A percentile compares a stretch with the other conserved stretches of the same genome.
Evolutionary conservation across 2,888 invertebrate species (phyloP).

Genomic region (Calameuta idolon): DNA sequence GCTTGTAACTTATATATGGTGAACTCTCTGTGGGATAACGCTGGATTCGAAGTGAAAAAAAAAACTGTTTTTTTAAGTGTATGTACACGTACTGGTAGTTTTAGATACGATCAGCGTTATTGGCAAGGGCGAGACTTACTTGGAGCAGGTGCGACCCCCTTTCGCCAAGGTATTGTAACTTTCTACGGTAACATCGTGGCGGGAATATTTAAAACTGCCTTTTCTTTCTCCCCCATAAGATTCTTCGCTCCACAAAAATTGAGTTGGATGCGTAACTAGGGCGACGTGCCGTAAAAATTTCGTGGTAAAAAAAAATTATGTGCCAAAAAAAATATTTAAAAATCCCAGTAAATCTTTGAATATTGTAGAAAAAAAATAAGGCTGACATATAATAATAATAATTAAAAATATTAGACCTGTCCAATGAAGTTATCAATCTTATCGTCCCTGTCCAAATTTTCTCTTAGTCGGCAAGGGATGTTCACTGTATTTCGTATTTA

Average conservation of each 20-base stretch:
- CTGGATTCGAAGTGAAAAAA: neutral
- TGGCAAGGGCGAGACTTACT: neutral
- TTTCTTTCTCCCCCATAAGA: neutral
- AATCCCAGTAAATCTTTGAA: neutral
- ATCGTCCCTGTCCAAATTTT: too few relatives aligned
- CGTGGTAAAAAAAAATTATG: neutral
- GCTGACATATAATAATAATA: neutral
- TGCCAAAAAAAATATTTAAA: neutral
- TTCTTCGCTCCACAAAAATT: neutral
- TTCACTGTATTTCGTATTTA: neutral
- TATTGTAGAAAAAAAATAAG: neutral
- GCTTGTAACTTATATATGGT: neutral
- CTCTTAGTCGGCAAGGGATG: too few relatives aligned
- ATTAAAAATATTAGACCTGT: neutral
- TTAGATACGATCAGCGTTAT: neutral
- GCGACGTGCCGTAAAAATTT: neutral
- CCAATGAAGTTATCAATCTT: neutral
- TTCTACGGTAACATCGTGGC: neutral
- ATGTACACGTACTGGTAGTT: neutral
- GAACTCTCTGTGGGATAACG: neutral
- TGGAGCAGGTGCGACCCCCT: conserved; percentile 6
- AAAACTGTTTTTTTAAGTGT: neutral
- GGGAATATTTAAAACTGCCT: neutral
- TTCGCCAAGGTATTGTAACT: neutral
- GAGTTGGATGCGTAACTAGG: neutral